Conservation (phyloP, 2,797 vertebrate species). For the Eidolon dupreanum region DNA sequence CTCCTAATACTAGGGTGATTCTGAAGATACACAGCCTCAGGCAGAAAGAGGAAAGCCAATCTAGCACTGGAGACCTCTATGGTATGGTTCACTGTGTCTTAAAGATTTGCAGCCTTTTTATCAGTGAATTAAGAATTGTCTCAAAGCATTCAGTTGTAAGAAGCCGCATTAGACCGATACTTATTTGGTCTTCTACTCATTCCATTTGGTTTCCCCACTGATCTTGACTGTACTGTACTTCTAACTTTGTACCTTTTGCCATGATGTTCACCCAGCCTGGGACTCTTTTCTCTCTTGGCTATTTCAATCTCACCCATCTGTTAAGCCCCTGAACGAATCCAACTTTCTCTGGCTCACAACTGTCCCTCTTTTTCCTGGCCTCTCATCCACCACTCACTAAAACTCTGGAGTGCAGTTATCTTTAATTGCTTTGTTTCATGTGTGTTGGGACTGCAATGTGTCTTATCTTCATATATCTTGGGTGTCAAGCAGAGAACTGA, state of each 20-base stretch:
- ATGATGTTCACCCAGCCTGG: fast-evolving
- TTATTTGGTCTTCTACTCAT: not conserved
- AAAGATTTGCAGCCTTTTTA: fast-evolving
- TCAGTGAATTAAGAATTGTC: not conserved
- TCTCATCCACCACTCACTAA: fast-evolving
- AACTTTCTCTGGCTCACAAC: not conserved
- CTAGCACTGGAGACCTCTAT: not conserved
- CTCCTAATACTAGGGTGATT: not conserved
- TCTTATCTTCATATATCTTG: not conserved
- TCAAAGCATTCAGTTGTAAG: fast-evolving
- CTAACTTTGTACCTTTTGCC: not conserved
- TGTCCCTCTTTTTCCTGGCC: not conserved
- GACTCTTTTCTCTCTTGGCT: not conserved
- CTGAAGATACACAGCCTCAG: not conserved
- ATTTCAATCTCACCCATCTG: not conserved
- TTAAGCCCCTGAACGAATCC: not conserved
- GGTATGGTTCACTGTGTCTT: fast-evolving
- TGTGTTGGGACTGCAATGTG: not conserved
- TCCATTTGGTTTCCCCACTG: fast-evolving
- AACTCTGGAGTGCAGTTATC: not conserved
- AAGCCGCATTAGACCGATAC: not conserved
- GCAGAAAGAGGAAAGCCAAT: not conserved
- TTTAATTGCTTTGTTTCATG: not conserved
- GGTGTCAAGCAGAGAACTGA: not conserved
- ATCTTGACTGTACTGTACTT: not conserved